Conservation (phyloP, 2,888 invertebrate genomes). For the Microplitis manilae region DNA sequence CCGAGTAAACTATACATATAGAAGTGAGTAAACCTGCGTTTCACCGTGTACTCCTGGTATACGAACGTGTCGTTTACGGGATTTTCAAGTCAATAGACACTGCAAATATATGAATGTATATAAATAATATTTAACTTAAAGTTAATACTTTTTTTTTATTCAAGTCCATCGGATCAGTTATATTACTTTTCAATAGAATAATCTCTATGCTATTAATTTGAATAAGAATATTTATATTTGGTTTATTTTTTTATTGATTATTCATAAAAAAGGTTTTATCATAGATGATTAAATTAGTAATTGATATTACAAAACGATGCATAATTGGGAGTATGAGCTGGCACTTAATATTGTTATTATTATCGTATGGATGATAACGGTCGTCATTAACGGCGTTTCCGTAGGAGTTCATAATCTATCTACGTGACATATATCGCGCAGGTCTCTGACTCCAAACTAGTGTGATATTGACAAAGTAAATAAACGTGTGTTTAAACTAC, state of each 20-base stretch:
- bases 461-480: conserved; percentile 51
- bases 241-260: background rate
- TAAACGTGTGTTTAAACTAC: conserved; percentile 42
- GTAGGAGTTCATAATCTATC: too few relatives aligned
- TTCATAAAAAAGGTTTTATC: background rate
- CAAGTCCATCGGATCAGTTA: background rate
- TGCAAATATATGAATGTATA: background rate
- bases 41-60: conserved; percentile 56
- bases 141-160: background rate
- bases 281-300: background rate
- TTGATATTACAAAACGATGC: background rate
- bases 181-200: background rate
- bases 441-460: conserved; percentile 34
- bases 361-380: too few relatives aligned
- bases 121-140: too few relatives aligned
- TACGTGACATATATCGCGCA: conserved; percentile 41
- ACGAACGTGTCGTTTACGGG: conserved; percentile 42
- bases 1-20: conserved; percentile 35
- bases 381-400: too few relatives aligned
- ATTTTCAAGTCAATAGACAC: conserved; percentile 51
- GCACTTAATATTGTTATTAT: too few relatives aligned
- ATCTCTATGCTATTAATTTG: background rate
- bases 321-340: too few relatives aligned
- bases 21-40: conserved; percentile 29
- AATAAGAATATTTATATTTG: background rate